These are phyloP conservation scores for Stenopsyche tienmushanensis DNA, from an alignment of 1,140 invertebrate species.

Conservation along the genomic window DNA sequence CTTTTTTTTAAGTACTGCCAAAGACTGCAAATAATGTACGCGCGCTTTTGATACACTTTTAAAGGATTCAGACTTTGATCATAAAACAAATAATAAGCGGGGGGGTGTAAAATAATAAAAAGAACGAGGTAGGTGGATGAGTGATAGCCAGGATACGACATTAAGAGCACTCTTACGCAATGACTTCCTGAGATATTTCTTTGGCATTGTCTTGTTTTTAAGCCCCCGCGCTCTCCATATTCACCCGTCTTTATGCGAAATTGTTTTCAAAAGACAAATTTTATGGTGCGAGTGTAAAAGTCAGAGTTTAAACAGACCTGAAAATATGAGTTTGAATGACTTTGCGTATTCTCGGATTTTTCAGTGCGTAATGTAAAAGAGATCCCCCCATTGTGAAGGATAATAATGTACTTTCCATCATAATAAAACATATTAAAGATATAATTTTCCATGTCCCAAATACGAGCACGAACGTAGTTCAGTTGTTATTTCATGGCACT, in stretches of 20 bases:
- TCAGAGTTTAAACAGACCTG: background rate
- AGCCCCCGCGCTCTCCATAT: background rate
- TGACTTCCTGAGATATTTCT: background rate
- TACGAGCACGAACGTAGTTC: too few species aligned
- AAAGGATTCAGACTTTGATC: constrained; percentile 28
- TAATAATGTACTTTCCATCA: too few species aligned
- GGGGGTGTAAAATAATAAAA: too few species aligned
- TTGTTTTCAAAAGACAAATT: background rate
- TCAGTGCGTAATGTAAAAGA: too few species aligned
- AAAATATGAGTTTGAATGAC: background rate
- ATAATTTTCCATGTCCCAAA: too few species aligned
- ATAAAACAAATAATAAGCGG: constrained; percentile 27
- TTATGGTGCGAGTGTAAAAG: background rate
- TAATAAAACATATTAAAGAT: too few species aligned
- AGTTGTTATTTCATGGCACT: too few species aligned
- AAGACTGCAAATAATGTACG: constrained; percentile 29
- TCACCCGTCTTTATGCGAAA: background rate
- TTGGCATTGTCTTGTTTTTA: background rate
- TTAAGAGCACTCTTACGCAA: background rate
- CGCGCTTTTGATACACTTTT: constrained; percentile 23
- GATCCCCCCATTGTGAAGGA: too few species aligned
- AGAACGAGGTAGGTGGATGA: background rate
- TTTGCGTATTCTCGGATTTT: background rate
- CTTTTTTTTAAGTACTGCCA: too few species aligned
- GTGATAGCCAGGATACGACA: background rate